Evolutionary conservation across 2,797 vertebrate genomes (phyloP), one percentile per base, ranked within the genome.

Genomic region (Xenopus petersii): DNA sequence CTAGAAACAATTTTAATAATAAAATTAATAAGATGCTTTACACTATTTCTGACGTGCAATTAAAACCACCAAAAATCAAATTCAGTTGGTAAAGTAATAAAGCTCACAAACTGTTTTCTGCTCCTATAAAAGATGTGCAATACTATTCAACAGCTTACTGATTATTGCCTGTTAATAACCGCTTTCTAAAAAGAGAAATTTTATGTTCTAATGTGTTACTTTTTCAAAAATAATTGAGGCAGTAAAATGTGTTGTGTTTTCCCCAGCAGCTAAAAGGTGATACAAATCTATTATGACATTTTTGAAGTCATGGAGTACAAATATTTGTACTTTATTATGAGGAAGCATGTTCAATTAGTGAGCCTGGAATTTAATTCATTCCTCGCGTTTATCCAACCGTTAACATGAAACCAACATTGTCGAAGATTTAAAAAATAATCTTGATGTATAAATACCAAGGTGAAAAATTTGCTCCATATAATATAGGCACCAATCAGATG

Each of bases 1-100:
- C 84, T 87, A 62, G 55, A 81, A 75, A 71, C 10, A 75, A 16
- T 42, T 48, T 62, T 54, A 64, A 10, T 5, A 61, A 7, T 11
- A 67, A 55, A 63, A 30, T 55, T 26, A 55, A 46, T 42, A 16
- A 12, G 12, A 46, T 13, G 11, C 46, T 64, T 36, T 2, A 17
- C 62, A 17, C 5, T 64, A 64, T 46, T 47, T 2, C 8, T 64
- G 36, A 11, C 16, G 17, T 42, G 10, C 62, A 16, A 64, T 64
- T 56, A n/a, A 16, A 33, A 61, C n/a, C 13, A 7, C 13, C 61
- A 58, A 46, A 58, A 47, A 1, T 13, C 10, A 21, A 24, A 69
- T 70, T 21, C 36, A 64, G 70, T 64, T 70, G 59, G 33, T 42
- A 26, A 6, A 11, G 16, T 65, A 70, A 64, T 64, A 49, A 70